Base-by-base conservation (phyloP, 2,888 invertebrate species). In the Tipula lateralis region DNA sequence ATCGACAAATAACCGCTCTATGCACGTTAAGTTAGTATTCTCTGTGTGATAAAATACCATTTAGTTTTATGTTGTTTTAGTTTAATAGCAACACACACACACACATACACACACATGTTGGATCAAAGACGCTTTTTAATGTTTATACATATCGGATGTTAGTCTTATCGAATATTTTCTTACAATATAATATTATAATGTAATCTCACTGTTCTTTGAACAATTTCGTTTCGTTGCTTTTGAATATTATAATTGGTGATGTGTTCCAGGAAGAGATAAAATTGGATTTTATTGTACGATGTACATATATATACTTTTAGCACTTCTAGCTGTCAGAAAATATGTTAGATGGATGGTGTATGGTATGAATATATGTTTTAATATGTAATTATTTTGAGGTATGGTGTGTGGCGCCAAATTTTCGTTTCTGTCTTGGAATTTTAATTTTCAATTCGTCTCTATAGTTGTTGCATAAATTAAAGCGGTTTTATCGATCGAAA, bases 71-170 rank as follows among this genome's bases (percentile, higher is more conserved):
- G 19, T 66, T 13, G 2, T 66, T 66, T 66, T 24, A 9, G 44
- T 4, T 50, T 50, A 50, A 50, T 50, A 50, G 16, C 7, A 50
- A 50, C 44, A 50, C n/a, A n/a, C n/a, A n/a, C n/a, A n/a, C n/a
- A n/a, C n/a, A 32, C 32, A 36, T 36, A 12, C 12, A 36, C 12
- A n/a, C n/a, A n/a, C 66, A 16, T 16, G 44, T 66, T 66, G 19
- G 66, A 66, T 66, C 66, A 66, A 66, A 66, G 66, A 66, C 66
- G 66, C 66, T 66, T 66, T 39, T 39, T 32, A 32, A 24, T 66
- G 66, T 66, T 66, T 66, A 66, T 6, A 66, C 9, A 44, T 16
- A 66, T 66, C 66, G 66, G 66, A 66, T 66, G 24, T 66, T 66
- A 66, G 66, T 66, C 66, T 66, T 66, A 66, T 66, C 24, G 24